A percentile compares a stretch with the other conserved stretches of the same genome.
Conservation (phyloP, 2,888 invertebrate genomes). For the Pimpla rufipes region DNA sequence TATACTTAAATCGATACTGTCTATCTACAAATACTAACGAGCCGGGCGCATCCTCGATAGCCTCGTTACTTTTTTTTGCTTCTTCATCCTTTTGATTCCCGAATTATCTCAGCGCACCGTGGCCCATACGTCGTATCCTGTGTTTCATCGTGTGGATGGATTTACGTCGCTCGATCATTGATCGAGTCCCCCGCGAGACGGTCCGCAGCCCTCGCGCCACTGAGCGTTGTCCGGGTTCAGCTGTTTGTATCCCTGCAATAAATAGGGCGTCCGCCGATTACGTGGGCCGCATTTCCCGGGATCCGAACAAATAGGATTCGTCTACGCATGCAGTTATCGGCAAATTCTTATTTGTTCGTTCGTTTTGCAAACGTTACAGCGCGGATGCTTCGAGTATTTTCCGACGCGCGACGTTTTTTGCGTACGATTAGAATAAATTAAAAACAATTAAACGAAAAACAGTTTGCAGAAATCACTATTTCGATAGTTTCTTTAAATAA, state of each 20-base stretch:
- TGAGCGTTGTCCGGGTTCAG: constrained; percentile 76
- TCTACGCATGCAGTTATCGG: constrained; percentile 10
- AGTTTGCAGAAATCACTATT: neutral
- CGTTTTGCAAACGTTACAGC: neutral
- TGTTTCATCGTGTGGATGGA: constrained; percentile 39
- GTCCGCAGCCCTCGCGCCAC: constrained; percentile 64
- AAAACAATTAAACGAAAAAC: neutral
- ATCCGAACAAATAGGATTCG: constrained; percentile 6
- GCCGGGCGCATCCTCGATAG: neutral
- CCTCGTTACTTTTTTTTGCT: neutral
- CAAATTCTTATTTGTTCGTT: neutral
- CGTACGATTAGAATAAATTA: no score
- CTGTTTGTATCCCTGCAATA: constrained; percentile 81
- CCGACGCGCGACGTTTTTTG: no score
- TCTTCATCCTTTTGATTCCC: neutral
- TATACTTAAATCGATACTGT: constrained; percentile 11
- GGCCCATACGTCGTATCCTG: constrained; percentile 43
- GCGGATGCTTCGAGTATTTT: neutral
- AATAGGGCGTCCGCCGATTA: constrained; percentile 18
- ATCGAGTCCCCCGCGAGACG: constrained; percentile 9
- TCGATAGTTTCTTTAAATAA: neutral
- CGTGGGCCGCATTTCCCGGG: neutral
- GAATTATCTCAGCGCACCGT: constrained; percentile 31
- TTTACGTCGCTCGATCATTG: constrained; percentile 36
- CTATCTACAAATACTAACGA: constrained; percentile 63